Conservation (phyloP, 2,113 vertebrate species). For the Lepidothrix coronata region DNA sequence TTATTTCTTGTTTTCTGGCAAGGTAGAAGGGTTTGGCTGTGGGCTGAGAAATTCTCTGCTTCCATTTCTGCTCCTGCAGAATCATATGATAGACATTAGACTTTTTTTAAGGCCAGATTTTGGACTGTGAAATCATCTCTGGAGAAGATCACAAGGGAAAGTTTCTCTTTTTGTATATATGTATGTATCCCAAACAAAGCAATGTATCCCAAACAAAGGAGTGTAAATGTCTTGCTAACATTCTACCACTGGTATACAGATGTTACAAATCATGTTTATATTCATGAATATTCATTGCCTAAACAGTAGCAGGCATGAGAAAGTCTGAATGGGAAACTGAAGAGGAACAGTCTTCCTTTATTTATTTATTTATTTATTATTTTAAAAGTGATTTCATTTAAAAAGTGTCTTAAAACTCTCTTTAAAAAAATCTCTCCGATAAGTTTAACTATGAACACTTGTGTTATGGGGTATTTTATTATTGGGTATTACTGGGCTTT, state of each 20-base stretch:
- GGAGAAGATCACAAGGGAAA: constrained; percentile 32
- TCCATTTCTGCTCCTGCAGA: constrained; percentile 7
- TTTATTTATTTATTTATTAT: neutral
- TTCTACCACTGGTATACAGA: constrained; percentile 5
- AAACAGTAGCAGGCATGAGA: constrained; percentile 44
- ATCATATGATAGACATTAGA: constrained; percentile 33
- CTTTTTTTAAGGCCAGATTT: constrained; percentile 3
- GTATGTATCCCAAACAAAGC: constrained; percentile 16
- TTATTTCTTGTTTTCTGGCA: constrained; percentile 27
- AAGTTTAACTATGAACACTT: neutral
- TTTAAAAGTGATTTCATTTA: neutral
- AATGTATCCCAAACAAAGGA: constrained; percentile 27
- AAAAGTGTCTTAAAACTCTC: neutral
- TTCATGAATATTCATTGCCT: constrained; percentile 59
- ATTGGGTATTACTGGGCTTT: neutral
- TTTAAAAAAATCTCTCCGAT: neutral
- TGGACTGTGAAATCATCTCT: constrained; percentile 16
- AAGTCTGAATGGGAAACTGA: neutral
- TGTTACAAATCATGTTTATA: constrained; percentile 38
- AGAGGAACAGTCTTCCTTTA: neutral
- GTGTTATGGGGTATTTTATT: neutral
- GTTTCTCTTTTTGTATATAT: neutral
- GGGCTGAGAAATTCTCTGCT: neutral
- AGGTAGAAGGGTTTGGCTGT: neutral
- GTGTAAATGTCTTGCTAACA: constrained; percentile 25